Evolutionary conservation across 2,113 vertebrate species (phyloP), one percentile per base, ranked within the genome.

Genomic region (Anoplopoma fimbria): DNA sequence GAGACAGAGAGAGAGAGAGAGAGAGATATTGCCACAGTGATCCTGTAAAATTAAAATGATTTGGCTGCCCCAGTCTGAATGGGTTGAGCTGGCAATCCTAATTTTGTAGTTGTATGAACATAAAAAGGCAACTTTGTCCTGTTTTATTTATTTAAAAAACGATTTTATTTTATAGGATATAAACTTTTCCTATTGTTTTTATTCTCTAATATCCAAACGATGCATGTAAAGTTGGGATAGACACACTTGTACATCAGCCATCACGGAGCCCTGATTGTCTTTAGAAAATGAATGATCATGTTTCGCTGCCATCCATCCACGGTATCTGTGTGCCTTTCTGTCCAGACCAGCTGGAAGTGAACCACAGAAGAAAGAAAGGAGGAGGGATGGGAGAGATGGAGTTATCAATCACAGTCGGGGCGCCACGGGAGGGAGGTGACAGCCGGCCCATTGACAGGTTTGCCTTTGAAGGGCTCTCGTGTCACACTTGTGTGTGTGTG

Each of bases 321-420:
- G 29, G 31, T 40, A 36, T 65, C 60, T 40, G 25, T 23, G 36
- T 36, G 58, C 61, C 23, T 51, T 7, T 79, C 62, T 69, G 72
- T 77, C 38, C 49, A 12, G 40, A 77, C 21, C 67, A 83, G 82
- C 79, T 85, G 63, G 73, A 87, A 71, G 63, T 63, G 60, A 83
- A 75, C 38, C 63, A 49, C 62, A 55, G 45, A 51, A 40, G 27
- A 51, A 69, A 75, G 64, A 55, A 74, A 61, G 55, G 72, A 70
- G 74, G 88, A 69, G 85, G 65, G 70, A 84, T 10, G 70, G 76
- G 34, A 82, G 76, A 61, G 77, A 91, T 90, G 85, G 87, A 90
- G 91, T 92, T 92, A 94, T 94, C 92, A 89, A 94, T 93, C 92
- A 93, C 87, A 74, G 82, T 64, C 60, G 1, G 63, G 91, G 91